Evolutionary conservation across 1,140 invertebrate genomes (phyloP), one percentile per base, ranked within the genome.

Genomic region (Trypoxylus dichotomus): DNA sequence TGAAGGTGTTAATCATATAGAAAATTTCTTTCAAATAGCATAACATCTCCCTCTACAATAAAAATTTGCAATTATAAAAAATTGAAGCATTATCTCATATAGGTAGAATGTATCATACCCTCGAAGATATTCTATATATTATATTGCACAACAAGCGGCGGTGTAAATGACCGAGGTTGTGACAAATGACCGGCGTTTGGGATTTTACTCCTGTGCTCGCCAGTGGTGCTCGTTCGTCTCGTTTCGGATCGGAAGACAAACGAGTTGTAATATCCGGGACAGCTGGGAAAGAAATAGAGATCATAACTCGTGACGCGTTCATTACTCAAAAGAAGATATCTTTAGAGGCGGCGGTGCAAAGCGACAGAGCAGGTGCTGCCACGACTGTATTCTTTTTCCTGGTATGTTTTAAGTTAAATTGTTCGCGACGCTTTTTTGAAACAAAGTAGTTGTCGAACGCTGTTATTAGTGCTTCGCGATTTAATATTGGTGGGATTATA

Each of bases 291-390:
- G 81, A 81, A 79, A 83, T 83, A 80, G 79, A 81, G 78, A 81
- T 83, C 83, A 83, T 83, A 83, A 83, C 83, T 83, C 78, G 79
- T 78, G 80, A 83, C 83, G 82, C 82, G 81, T 83, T 79, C 82
- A 83, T 83, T 83, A 82, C 82, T 83, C 82, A 83, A 75, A 58
- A 72, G 78, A 74, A 47, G n/a, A 47, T 47, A 47, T 47, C 43
- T 19, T 47, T 1, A 47, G 76, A 13, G 43, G 11, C 43, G 43
- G n/a, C n/a, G 13, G 15, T 47, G n/a, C 43, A 47, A 13, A 13
- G 43, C 43, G 43, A 47, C n/a, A 19, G 11, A n/a, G 43, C 43
- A 47, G 43, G 43, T 47, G 43, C 43, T 47, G 43, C 13, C 43
- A 3, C 3, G 43, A 37, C 32, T 37, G 32, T 37, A 8, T 8